These are phyloP conservation scores for Galeopterus variegatus DNA, from an alignment of 2,113 vertebrate species.

Conservation along the genomic window DNA sequence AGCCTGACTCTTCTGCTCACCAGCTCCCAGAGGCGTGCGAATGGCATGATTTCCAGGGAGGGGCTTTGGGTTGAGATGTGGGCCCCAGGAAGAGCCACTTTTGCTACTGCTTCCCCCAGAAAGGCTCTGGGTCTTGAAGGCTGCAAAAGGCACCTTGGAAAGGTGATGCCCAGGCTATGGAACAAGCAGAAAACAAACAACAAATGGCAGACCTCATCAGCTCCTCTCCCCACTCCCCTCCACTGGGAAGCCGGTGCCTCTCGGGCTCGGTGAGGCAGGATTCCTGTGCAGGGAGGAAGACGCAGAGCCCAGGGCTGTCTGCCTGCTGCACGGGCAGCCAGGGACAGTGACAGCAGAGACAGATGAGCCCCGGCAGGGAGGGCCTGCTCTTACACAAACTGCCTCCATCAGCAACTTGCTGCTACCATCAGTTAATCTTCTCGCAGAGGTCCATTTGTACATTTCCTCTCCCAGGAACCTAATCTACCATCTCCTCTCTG, in stretches of 20 bases:
- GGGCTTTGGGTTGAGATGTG: neutral
- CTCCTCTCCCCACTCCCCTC: neutral
- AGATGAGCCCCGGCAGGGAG: conserved; percentile 82
- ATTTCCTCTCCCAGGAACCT: conserved; percentile 86
- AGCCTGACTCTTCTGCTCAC: neutral
- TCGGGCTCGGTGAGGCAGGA: neutral
- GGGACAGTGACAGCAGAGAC: conserved; percentile 85
- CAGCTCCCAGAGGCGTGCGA: neutral
- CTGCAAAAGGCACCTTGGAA: neutral
- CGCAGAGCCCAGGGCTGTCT: neutral
- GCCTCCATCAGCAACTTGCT: conserved; percentile 91
- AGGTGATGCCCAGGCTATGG: neutral
- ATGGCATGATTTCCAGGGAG: neutral
- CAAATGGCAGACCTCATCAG: neutral
- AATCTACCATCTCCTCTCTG: conserved; percentile 88
- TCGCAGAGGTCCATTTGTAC: conserved; percentile 84
- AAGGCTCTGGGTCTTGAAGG: neutral
- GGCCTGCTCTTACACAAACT: conserved; percentile 90
- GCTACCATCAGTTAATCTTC: conserved; percentile 89
- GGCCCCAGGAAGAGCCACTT: neutral
- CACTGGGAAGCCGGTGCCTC: neutral
- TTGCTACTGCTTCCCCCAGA: neutral
- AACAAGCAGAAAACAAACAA: neutral
- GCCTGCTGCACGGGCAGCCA: neutral
- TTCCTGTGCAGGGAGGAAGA: neutral